Evolutionary conservation across 2,113 vertebrate species (phyloP), one percentile per base, ranked within the genome.

Genomic region (Stomatorhinus ivindoensis): DNA sequence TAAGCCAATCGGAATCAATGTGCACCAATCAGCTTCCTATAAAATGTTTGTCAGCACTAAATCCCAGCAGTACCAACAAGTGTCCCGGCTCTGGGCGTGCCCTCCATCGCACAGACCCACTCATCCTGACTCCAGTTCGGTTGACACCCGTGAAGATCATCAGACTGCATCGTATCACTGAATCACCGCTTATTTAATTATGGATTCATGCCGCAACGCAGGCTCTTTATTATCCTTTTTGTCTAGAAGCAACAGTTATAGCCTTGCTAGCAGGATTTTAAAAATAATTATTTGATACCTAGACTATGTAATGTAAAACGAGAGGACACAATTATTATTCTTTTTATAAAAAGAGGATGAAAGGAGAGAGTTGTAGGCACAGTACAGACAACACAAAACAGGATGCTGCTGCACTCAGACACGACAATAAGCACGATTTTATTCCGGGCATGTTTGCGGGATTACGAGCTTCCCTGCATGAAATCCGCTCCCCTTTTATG

Each of bases 401-500:
- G 84, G 50, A 9, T 7, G 24, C 88, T 50, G 39, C 15, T 88
- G 85, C 61, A 31, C 61, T 21, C n/a, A 3, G 9, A 73, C 86
- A 42, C 42, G 89, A 80, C 47, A 85, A 87, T 89, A 91, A 91
- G 90, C 90, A 92, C 73, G 89, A 87, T 91, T 91, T 91, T 87
- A 90, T 61, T 87, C 55, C 55, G 39, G 9, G 55, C 87, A 61
- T 87, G 87, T 53, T 17, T 65, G 8, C 21, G 24, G 42, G 87
- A 87, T 65, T 87, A 87, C 58, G 87, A 87, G 51, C 55, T 46
- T 65, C 17, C 10, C 89, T 88, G 86, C 91, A 89, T 89, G 90
- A 91, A 92, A 80, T 86, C 90, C 51, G 44, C 44, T 90, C 93
- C 90, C 89, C 90, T 92, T 90, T 82, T 55, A 90, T 92, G 91